Evolutionary conservation across 2,888 invertebrate species (phyloP).

Genomic region (Netelia fuscicornis): DNA sequence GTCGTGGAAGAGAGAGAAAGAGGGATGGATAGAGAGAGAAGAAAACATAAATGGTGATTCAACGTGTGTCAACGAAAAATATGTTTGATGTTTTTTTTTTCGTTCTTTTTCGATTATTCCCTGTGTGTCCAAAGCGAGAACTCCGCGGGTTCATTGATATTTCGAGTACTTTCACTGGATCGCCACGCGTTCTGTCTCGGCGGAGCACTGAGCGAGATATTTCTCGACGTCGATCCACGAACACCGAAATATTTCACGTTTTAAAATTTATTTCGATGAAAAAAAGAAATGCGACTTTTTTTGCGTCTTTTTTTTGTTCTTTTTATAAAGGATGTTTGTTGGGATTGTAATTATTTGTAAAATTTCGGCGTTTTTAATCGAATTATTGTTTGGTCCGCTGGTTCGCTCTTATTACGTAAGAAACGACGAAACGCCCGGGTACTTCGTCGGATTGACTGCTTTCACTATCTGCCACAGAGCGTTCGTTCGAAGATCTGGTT

Average conservation of each 20-base stretch:
- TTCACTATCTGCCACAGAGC: constrained; percentile 78
- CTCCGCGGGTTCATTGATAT: constrained; percentile 61
- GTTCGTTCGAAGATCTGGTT: constrained; percentile 76
- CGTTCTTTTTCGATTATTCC: constrained; percentile 42
- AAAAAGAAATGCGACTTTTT: neutral
- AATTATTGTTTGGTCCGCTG: constrained; percentile 50
- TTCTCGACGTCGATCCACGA: constrained; percentile 14
- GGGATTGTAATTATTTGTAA: neutral
- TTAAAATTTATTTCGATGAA: neutral
- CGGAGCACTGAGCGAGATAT: neutral
- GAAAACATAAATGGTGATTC: constrained; percentile 10
- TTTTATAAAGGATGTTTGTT: neutral
- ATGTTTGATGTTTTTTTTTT: neutral
- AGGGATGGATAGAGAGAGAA: neutral
- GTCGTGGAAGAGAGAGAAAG: neutral
- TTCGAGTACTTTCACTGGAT: constrained; percentile 63
- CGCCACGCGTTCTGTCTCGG: constrained; percentile 41
- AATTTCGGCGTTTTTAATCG: constrained; percentile 34
- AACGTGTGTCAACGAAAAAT: constrained; percentile 8
- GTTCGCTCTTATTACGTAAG: constrained; percentile 64
- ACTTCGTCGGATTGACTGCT: constrained; percentile 76
- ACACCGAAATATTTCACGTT: neutral
- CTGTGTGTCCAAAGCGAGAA: constrained; percentile 15
- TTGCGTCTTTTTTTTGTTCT: neutral
- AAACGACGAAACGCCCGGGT: constrained; percentile 60